Percentiles rank a stretch among this genome's conserved stretches.
These are phyloP conservation scores for Erythrolamprus reginae DNA, from an alignment of 2,113 vertebrate species.

Conservation along the genomic window DNA sequence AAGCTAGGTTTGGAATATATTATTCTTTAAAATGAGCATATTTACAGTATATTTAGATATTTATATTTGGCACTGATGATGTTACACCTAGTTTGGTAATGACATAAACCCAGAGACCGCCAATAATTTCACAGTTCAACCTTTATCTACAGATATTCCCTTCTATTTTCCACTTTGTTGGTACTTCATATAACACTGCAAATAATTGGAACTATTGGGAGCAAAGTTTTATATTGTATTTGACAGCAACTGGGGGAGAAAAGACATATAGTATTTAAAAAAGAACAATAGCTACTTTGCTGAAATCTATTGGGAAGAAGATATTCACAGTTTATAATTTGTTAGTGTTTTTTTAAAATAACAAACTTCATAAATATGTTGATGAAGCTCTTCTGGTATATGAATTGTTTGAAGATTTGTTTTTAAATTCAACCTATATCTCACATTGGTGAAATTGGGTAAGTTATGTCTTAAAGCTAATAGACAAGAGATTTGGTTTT, in stretches of 20 bases:
- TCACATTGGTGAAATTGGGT: neutral
- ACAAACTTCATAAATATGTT: neutral
- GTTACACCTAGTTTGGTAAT: neutral
- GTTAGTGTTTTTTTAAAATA: neutral
- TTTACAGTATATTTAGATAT: neutral
- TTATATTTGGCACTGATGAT: neutral
- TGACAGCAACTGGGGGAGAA: neutral
- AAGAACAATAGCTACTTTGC: neutral
- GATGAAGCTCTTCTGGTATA: neutral
- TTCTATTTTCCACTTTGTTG: neutral
- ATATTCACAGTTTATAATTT: neutral
- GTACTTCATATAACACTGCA: neutral
- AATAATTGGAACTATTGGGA: neutral
- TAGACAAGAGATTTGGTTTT: neutral
- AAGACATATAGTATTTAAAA: neutral
- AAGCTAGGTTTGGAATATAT: neutral
- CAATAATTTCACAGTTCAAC: neutral
- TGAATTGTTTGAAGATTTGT: neutral
- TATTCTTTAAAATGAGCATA: neutral
- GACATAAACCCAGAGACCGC: neutral
- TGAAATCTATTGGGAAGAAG: neutral
- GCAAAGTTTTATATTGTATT: neutral
- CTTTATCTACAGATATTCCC: neutral
- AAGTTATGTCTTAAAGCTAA: neutral
- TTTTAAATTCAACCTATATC: neutral